These are phyloP conservation scores for Pseudococcus viburni DNA, from an alignment of 2,888 invertebrate species.

Conservation along the genomic window DNA sequence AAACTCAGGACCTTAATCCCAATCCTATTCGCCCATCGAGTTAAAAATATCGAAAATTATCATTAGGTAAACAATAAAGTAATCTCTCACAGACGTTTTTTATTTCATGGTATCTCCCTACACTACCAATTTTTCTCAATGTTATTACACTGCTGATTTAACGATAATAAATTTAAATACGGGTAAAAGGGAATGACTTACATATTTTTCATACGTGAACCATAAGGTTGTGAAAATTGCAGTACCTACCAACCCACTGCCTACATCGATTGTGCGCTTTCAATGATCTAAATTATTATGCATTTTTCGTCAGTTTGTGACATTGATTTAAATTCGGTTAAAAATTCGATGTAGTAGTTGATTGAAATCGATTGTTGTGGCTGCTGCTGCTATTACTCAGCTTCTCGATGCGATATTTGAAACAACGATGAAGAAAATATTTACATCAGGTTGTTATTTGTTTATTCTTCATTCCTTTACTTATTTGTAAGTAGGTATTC, in stretches of 20 bases:
- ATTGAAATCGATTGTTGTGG: too few relatives aligned
- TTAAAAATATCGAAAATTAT: conserved; percentile 10
- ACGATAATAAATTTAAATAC: background rate
- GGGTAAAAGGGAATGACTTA: conserved; percentile 13
- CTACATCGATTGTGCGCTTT: background rate
- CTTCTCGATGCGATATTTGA: background rate
- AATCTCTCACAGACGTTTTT: conserved; percentile 24
- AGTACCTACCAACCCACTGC: background rate
- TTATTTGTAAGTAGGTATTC: too few relatives aligned
- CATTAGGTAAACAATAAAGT: background rate
- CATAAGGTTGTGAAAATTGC: background rate
- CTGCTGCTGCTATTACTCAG: background rate
- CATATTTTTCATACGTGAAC: background rate
- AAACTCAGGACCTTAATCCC: background rate
- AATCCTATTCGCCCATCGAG: background rate
- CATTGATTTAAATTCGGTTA: background rate
- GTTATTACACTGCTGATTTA: conserved; percentile 20
- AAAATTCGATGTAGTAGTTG: too few relatives aligned
- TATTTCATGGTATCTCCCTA: conserved; percentile 21
- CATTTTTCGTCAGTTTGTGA: background rate
- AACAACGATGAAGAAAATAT: background rate
- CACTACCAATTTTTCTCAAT: background rate
- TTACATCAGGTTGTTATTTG: background rate
- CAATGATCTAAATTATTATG: background rate
- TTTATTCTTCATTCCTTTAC: background rate